These are phyloP conservation scores for Colinus virginianus DNA, from an alignment of 2,113 vertebrate species.

Conservation along the genomic window DNA sequence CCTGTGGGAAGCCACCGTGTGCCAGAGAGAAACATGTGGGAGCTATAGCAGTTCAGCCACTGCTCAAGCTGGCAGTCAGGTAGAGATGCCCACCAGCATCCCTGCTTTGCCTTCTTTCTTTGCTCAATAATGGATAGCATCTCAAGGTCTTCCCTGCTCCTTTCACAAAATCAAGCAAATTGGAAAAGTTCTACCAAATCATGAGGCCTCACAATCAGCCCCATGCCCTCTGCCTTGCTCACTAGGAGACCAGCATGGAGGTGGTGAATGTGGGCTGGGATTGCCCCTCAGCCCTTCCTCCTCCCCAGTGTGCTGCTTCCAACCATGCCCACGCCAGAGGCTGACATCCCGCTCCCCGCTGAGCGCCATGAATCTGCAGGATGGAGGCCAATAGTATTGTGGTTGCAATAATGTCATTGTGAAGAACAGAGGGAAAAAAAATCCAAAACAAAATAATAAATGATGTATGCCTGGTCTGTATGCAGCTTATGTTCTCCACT, in stretches of 20 bases:
- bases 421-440: neutral
- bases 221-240: neutral
- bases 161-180: neutral
- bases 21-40: neutral
- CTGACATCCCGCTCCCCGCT: constrained; percentile 12
- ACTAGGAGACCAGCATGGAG: neutral
- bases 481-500: neutral
- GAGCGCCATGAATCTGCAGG: constrained; percentile 58
- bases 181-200: neutral
- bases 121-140: neutral
- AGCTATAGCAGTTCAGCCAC: neutral
- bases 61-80: neutral
- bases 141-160: neutral
- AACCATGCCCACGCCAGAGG: constrained; percentile 48
- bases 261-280: neutral
- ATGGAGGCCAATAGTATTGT: constrained; percentile 30
- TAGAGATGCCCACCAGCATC: neutral
- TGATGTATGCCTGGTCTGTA: constrained; percentile 24
- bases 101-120: neutral
- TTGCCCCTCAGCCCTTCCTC: neutral
- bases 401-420: constrained; percentile 49
- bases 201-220: neutral
- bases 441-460: constrained; percentile 36
- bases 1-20: neutral
- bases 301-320: constrained; percentile 31